Conservation (phyloP, 2,888 invertebrate genomes). For the Isoperla grammatica region DNA sequence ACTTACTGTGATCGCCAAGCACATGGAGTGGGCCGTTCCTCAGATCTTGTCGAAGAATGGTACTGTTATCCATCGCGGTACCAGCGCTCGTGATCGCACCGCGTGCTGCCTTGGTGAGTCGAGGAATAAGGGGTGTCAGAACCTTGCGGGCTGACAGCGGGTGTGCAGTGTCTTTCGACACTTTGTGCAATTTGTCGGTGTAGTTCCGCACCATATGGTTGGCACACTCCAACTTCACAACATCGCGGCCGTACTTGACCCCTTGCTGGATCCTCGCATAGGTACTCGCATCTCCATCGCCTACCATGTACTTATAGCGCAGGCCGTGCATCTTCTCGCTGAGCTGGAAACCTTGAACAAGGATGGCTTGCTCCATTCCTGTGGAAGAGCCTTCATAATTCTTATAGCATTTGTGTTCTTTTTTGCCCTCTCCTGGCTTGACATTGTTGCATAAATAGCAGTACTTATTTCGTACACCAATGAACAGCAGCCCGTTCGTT, state of each 20-base stretch:
- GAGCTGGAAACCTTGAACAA: conserved; percentile 13
- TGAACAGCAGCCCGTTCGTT: no score
- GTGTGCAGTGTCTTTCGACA: conserved; percentile 1
- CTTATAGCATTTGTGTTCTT: conserved; percentile 11
- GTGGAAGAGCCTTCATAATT: conserved; percentile 18
- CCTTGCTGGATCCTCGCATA: conserved; percentile 22
- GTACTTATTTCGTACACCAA: no score
- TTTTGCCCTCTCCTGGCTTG: neutral
- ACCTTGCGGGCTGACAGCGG: neutral
- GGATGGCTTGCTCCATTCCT: conserved; percentile 1
- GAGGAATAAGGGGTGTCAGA: neutral
- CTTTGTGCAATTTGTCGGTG: conserved; percentile 20
- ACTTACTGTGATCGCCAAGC: conserved; percentile 5
- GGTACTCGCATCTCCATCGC: conserved; percentile 31
- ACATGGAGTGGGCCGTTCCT: conserved; percentile 19
- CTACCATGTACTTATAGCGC: conserved; percentile 21
- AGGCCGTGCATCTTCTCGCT: conserved; percentile 13
- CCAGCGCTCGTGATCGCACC: conserved; percentile 7
- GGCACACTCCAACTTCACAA: conserved; percentile 30
- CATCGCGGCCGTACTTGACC: conserved; percentile 13
- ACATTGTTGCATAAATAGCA: no score
- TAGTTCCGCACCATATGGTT: conserved; percentile 27
- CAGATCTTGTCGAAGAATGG: conserved; percentile 16
- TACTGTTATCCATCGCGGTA: neutral
- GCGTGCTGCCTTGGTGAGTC: conserved; percentile 11